phyloP scores from a whole-genome alignment of 2,888 invertebrate genomes.

The Polyploca ridens region DNA sequence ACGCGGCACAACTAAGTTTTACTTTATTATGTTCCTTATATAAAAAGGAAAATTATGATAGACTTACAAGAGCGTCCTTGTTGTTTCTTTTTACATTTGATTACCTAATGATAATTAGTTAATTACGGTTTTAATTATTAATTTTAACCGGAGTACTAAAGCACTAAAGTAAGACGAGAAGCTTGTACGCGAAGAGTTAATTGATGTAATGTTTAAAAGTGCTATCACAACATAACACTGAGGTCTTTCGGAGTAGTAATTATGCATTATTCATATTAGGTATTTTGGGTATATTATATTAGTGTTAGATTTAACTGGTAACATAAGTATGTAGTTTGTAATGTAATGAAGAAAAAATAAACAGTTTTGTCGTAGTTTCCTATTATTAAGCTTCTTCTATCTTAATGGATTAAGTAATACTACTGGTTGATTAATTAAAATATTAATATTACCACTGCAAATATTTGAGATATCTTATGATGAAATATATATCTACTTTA shows the following conservation, averaged over 20 bases:
- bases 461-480: conserved; percentile 86
- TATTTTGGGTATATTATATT: conserved; percentile 83
- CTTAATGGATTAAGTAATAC: conserved; percentile 83
- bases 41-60: conserved; percentile 85
- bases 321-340: conserved; percentile 84
- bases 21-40: conserved; percentile 75
- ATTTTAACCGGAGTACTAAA: conserved; percentile 81
- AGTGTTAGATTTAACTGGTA: conserved; percentile 84
- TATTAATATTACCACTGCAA: conserved; percentile 85
- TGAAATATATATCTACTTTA: conserved; percentile 85
- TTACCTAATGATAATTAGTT: conserved; percentile 85
- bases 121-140: conserved; percentile 85
- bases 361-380: conserved; percentile 83
- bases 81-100: conserved; percentile 73
- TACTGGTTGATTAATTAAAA: conserved; percentile 84
- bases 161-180: conserved; percentile 80
- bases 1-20: conserved; percentile 53
- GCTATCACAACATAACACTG: conserved; percentile 79
- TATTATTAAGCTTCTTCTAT: conserved; percentile 85
- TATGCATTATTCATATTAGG: conserved; percentile 84
- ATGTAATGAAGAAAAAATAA: conserved; percentile 80
- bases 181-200: conserved; percentile 78
- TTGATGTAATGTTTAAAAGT: conserved; percentile 78
- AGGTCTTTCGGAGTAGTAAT: conserved; percentile 81
- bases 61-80: conserved; percentile 81